Conservation (phyloP, 2,888 invertebrate genomes). For the Xestia rhomboidea region DNA sequence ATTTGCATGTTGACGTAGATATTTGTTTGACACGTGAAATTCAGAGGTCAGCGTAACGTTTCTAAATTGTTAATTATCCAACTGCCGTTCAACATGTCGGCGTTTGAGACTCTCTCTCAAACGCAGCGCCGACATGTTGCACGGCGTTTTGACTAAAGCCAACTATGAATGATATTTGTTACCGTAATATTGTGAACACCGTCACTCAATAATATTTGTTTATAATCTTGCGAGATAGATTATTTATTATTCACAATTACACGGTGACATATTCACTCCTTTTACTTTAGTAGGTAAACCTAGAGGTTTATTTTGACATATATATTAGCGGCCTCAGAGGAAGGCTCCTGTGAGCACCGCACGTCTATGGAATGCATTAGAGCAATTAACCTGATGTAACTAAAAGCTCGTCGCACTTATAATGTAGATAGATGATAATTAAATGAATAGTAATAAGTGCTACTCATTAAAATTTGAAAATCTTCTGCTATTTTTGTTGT, state of each 20-base stretch:
- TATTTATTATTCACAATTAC: too few species aligned
- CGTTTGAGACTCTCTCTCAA: too few species aligned
- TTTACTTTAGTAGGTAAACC: not conserved
- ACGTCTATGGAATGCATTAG: conserved; percentile 41
- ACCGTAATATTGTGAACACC: not conserved
- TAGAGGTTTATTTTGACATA: too few species aligned
- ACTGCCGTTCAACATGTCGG: not conserved
- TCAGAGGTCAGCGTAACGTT: not conserved
- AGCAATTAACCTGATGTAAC: conserved; percentile 61
- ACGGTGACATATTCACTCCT: not conserved
- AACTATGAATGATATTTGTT: not conserved
- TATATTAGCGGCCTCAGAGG: conserved; percentile 4
- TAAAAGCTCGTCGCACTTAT: conserved; percentile 58
- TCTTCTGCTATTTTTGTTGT: not conserved
- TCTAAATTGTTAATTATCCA: not conserved
- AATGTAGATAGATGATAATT: conserved; percentile 3
- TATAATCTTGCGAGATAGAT: too few species aligned
- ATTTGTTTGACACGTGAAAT: conserved; percentile 9
- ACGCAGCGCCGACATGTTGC: too few species aligned
- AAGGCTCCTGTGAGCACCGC: conserved; percentile 4
- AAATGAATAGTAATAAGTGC: not conserved
- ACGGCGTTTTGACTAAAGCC: not conserved
- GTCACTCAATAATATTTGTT: not conserved
- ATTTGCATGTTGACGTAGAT: conserved; percentile 10
- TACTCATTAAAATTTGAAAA: not conserved